phyloP scores from a whole-genome alignment of 2,113 vertebrate genomes.

The Lycocorax pyrrhopterus region DNA sequence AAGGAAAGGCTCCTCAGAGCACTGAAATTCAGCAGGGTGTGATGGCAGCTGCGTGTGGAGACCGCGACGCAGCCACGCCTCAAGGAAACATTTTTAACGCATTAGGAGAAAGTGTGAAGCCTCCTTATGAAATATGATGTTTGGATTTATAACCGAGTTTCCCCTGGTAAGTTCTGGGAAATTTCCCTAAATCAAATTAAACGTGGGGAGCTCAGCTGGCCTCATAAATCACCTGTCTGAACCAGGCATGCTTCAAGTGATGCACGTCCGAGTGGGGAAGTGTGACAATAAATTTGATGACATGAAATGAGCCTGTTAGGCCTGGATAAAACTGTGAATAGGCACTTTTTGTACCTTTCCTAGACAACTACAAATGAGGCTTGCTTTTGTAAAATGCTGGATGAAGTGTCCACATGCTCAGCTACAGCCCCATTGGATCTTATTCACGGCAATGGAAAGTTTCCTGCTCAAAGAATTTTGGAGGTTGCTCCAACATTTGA shows the following conservation, averaged over 20 bases:
- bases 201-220: not conserved
- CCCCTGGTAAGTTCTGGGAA: conserved; percentile 9
- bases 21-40: not conserved
- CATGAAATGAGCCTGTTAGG: not conserved
- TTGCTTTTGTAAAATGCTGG: not conserved
- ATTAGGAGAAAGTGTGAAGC: not conserved
- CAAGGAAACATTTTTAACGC: not conserved
- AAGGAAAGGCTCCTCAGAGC: not conserved
- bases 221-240: conserved; percentile 21
- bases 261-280: not conserved
- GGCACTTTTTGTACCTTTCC: not conserved
- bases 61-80: not conserved
- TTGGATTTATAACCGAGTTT: conserved; percentile 11
- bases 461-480: not conserved
- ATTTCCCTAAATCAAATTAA: conserved; percentile 34
- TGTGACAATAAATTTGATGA: not conserved
- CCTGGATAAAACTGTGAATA: not conserved
- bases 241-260: not conserved
- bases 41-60: not conserved
- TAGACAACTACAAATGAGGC: not conserved
- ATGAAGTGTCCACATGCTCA: not conserved
- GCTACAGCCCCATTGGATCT: not conserved
- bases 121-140: not conserved
- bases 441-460: not conserved
- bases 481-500: not conserved